These are phyloP conservation scores for Tinea pellionella DNA, from an alignment of 2,888 invertebrate genomes.

Conservation along the genomic window DNA sequence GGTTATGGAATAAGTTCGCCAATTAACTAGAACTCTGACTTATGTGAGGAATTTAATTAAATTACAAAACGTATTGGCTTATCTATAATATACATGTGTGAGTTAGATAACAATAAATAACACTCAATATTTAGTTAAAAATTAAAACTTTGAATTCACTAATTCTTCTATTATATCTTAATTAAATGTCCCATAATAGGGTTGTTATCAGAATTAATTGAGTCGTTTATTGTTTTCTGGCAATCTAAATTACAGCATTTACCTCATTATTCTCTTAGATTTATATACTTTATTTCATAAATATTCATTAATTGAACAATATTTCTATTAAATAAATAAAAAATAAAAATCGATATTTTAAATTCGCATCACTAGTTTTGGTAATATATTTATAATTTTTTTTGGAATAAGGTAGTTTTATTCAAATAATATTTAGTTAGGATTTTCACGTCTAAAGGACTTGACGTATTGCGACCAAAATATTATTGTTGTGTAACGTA, in stretches of 20 bases:
- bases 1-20: slow-evolving; percentile 14
- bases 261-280: background rate
- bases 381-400: too few relatives aligned
- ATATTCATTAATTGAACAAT: background rate
- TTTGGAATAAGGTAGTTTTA: too few relatives aligned
- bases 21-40: slow-evolving; percentile 4
- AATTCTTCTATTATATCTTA: background rate
- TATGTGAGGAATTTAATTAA: slow-evolving; percentile 11
- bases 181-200: background rate
- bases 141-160: background rate
- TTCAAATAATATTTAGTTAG: too few relatives aligned
- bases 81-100: background rate
- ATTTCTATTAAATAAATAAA: too few relatives aligned
- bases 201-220: background rate
- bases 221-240: background rate
- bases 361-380: too few relatives aligned
- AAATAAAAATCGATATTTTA: too few relatives aligned
- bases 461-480: too few relatives aligned
- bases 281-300: too few relatives aligned
- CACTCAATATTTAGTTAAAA: background rate
- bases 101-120: background rate
- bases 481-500: too few relatives aligned
- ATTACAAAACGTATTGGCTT: slow-evolving; percentile 11
- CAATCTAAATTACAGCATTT: background rate
- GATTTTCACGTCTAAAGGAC: too few relatives aligned